Evolutionary conservation across 1,140 invertebrate species (phyloP), one percentile per base, ranked within the genome.

Genomic region (Cheumatopsyche charites): DNA sequence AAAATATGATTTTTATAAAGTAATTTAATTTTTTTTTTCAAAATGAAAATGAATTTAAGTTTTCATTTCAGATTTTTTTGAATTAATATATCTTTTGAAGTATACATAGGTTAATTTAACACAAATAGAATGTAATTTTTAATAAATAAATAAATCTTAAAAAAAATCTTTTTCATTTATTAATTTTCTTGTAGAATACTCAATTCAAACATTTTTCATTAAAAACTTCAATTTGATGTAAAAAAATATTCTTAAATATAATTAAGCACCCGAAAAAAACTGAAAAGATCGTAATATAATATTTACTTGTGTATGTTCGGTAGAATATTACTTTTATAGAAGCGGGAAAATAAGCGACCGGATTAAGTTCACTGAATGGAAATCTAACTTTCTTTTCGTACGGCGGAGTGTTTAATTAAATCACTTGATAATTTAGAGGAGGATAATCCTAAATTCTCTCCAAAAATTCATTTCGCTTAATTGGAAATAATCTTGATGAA

Each of bases 401-500:
- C 63, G 23, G 43, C 55, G 42, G 66, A 68, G 66, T 68, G 66
- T 68, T 68, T 68, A 68, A 68, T 68, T 68, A 68, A 68, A 68
- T 68, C 66, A 68, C 66, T 68, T 55, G 66, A 68, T 68, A 68
- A 68, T 68, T 68, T 45, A 55, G 47, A 36, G 47, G 55, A 19
- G 66, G 45, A 68, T 68, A 68, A 68, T 68, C 41, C 42, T 12
- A 55, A 68, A 47, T 68, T 55, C 66, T 45, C 9, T 55, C 25
- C 47, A 41, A 68, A 68, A 68, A 47, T 68, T 68, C 42, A 52
- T 68, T 23, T 55, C 45, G 66, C 45, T 45, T 68, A 68, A 55
- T 68, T 68, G 66, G 43, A 55, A 68, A 68, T 68, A 36, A 68
- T 68, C 42, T 68, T 41, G 21, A 58, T 41, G 66, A 55, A 58